These are phyloP conservation scores for Dermatemys mawii DNA, from an alignment of 2,113 vertebrate genomes.

Conservation along the genomic window DNA sequence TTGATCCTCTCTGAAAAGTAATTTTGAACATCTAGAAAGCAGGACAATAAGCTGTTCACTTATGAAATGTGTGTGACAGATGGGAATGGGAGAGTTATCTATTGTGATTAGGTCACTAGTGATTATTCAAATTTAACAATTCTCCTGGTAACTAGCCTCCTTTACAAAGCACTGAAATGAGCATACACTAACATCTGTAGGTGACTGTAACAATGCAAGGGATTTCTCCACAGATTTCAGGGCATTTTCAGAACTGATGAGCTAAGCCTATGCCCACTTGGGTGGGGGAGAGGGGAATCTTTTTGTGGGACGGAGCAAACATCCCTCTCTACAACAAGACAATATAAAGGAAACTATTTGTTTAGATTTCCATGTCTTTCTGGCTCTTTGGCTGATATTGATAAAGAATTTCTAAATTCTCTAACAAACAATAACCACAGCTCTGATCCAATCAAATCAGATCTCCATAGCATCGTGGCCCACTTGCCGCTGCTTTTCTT, in stretches of 20 bases:
- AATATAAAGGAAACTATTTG: neutral
- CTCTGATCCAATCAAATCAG: neutral
- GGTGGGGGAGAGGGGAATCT: neutral
- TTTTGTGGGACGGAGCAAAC: neutral
- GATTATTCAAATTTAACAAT: neutral
- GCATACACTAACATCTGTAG: neutral
- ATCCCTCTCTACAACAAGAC: neutral
- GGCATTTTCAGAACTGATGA: neutral
- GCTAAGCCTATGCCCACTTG: neutral
- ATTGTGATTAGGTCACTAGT: neutral
- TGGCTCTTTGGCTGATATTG: neutral
- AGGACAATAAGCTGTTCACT: neutral
- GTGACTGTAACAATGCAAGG: neutral
- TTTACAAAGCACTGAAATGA: neutral
- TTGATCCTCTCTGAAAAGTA: neutral
- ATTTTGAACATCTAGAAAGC: neutral
- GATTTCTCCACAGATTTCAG: neutral
- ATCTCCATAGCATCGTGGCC: neutral
- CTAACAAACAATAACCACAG: neutral
- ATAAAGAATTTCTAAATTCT: neutral
- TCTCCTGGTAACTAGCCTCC: neutral
- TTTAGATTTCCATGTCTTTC: neutral
- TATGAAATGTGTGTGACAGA: neutral
- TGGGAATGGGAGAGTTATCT: neutral
- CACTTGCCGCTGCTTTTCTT: neutral